A percentile compares a stretch with the other conserved stretches of the same genome.
phyloP scores from a whole-genome alignment of 2,797 vertebrate genomes.

The Tamandua tetradactyla region DNA sequence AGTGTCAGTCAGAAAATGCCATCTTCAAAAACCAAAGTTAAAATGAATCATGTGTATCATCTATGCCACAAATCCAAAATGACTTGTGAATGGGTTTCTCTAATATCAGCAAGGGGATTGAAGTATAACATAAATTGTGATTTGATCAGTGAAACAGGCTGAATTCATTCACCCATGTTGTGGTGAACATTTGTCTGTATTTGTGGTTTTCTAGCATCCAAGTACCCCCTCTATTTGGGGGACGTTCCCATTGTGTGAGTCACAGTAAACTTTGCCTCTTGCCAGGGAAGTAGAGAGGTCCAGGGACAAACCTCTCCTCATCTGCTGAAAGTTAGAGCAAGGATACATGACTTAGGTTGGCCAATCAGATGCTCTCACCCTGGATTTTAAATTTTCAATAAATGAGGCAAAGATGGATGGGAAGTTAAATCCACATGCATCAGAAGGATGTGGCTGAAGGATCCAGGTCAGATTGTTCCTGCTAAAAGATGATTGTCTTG shows the following conservation, averaged over 20 bases:
- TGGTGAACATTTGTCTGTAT: not conserved
- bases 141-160: not conserved
- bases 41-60: not conserved
- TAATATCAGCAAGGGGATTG: not conserved
- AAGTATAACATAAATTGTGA: not conserved
- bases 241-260: constrained; percentile 11
- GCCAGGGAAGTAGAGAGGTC: not conserved
- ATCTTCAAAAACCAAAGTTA: constrained; percentile 29
- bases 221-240: not conserved
- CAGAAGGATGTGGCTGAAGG: not conserved
- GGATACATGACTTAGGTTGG: not conserved
- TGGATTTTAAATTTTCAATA: not conserved
- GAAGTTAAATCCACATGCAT: not conserved
- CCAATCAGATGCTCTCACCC: not conserved
- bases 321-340: not conserved
- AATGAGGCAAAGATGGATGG: not conserved
- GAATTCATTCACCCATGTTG: not conserved
- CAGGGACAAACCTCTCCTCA: not conserved
- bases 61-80: not conserved
- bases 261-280: not conserved
- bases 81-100: constrained; percentile 15
- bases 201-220: not conserved
- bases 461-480: not conserved
- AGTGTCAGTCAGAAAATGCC: not conserved
- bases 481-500: not conserved